A percentile compares a stretch with the other conserved stretches of the same genome.
These are phyloP conservation scores for Drosophila paramelanica DNA, from an alignment of 2,888 invertebrate genomes.

Conservation along the genomic window DNA sequence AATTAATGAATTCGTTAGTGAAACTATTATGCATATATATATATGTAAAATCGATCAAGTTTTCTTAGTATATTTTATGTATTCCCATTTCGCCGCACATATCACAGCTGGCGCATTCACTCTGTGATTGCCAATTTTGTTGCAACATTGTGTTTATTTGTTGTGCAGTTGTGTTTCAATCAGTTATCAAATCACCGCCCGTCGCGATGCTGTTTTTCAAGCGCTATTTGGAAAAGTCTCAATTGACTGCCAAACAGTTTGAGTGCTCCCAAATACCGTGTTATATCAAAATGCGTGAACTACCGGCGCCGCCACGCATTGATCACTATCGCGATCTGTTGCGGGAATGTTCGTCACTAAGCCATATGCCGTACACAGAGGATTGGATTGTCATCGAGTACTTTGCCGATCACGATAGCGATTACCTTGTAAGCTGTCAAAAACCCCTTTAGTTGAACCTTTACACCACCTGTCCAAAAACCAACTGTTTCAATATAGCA, in stretches of 20 bases:
- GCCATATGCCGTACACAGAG: slow-evolving; percentile 67
- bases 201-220: slow-evolving; percentile 78
- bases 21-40: background rate
- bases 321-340: slow-evolving; percentile 74
- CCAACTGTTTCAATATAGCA: slow-evolving; percentile 9
- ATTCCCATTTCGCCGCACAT: slow-evolving; percentile 1
- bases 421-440: slow-evolving; percentile 82
- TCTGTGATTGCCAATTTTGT: slow-evolving; percentile 45
- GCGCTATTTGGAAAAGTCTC: slow-evolving; percentile 80
- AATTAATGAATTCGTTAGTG: slow-evolving; percentile 32
- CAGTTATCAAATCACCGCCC: slow-evolving; percentile 41
- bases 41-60: slow-evolving; percentile 27
- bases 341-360: slow-evolving; percentile 59
- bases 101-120: slow-evolving; percentile 15
- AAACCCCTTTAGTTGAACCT: background rate
- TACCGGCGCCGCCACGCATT: slow-evolving; percentile 62
- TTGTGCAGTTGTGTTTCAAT: slow-evolving; percentile 10
- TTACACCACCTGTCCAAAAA: background rate
- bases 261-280: slow-evolving; percentile 75
- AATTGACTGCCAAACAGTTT: slow-evolving; percentile 74
- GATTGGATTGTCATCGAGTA: slow-evolving; percentile 83
- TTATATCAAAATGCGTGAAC: slow-evolving; percentile 79
- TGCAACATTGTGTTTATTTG: slow-evolving; percentile 10
- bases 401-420: slow-evolving; percentile 82
- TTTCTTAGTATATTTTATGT: slow-evolving; percentile 26